These are phyloP conservation scores for Ptilorrhoa leucosticta DNA, from an alignment of 2,113 vertebrate species.

Conservation along the genomic window DNA sequence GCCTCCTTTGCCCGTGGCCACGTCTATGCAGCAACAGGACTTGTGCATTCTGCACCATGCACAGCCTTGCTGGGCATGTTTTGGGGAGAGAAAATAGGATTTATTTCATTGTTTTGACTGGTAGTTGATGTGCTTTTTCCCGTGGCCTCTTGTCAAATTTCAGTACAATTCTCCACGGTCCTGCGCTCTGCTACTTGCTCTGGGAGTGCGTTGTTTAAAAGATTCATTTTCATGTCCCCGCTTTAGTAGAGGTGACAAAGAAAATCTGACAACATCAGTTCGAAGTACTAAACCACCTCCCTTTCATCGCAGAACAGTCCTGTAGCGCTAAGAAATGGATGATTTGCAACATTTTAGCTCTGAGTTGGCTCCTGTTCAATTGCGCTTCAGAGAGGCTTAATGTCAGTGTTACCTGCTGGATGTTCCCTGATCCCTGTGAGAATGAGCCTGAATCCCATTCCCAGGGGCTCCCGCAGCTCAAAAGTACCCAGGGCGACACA, in stretches of 20 bases:
- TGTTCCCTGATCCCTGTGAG: constrained; percentile 51
- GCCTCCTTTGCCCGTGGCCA: neutral
- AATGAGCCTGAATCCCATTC: constrained; percentile 21
- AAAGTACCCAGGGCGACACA: neutral
- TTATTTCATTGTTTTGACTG: constrained; percentile 8
- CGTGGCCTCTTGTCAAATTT: constrained; percentile 34
- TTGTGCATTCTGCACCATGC: neutral
- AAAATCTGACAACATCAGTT: constrained; percentile 25
- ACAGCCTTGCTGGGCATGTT: neutral
- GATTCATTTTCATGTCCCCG: constrained; percentile 9
- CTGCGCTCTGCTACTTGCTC: neutral
- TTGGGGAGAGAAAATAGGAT: neutral
- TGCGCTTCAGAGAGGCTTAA: constrained; percentile 20
- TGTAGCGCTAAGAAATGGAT: neutral
- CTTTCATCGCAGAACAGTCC: constrained; percentile 12
- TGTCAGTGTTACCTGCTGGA: constrained; percentile 55
- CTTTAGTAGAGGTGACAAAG: constrained; percentile 11
- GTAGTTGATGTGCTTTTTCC: constrained; percentile 10
- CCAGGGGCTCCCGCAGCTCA: constrained; percentile 22
- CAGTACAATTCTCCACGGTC: neutral
- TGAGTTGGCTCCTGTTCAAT: neutral
- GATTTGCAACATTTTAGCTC: constrained; percentile 7
- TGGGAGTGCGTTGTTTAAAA: neutral
- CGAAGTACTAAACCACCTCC: constrained; percentile 35
- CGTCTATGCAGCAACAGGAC: fast-evolving